Conservation (phyloP, 2,888 invertebrate species). For the Myopa testacea region DNA sequence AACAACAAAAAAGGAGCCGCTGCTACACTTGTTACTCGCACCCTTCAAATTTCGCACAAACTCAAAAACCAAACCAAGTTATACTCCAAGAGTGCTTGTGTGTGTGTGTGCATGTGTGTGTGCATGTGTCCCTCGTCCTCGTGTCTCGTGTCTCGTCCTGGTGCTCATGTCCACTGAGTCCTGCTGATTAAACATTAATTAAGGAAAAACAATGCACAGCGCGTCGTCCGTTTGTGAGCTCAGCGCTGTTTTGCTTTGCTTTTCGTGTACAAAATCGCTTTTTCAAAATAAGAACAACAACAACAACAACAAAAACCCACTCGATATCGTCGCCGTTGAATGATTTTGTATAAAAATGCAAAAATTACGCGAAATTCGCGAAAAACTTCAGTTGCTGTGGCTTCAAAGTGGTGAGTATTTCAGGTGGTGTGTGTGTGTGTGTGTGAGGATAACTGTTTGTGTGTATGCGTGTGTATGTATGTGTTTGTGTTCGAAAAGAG, state of each 20-base stretch:
- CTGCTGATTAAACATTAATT: slow-evolving; percentile 69
- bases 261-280: slow-evolving; percentile 44
- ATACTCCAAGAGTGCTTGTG: neutral
- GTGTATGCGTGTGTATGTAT: no score
- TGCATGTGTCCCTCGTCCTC: neutral
- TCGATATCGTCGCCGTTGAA: slow-evolving; percentile 13
- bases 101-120: slow-evolving; percentile 39
- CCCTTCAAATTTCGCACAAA: neutral
- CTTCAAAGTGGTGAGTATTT: slow-evolving; percentile 21
- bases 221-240: slow-evolving; percentile 30
- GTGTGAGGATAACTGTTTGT: neutral
- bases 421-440: neutral
- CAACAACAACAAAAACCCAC: neutral
- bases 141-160: neutral
- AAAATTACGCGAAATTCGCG: slow-evolving; percentile 63
- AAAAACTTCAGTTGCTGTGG: slow-evolving; percentile 41
- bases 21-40: neutral
- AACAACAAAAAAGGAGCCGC: neutral
- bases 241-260: slow-evolving; percentile 41
- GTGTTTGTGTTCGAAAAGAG: no score
- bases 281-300: slow-evolving; percentile 57
- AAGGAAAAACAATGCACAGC: slow-evolving; percentile 65
- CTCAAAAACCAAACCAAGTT: no score
- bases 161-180: slow-evolving; percentile 52
- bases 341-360: slow-evolving; percentile 63